Base-by-base conservation (phyloP, 1,140 invertebrate species). In the Nephila pilipes region DNA sequence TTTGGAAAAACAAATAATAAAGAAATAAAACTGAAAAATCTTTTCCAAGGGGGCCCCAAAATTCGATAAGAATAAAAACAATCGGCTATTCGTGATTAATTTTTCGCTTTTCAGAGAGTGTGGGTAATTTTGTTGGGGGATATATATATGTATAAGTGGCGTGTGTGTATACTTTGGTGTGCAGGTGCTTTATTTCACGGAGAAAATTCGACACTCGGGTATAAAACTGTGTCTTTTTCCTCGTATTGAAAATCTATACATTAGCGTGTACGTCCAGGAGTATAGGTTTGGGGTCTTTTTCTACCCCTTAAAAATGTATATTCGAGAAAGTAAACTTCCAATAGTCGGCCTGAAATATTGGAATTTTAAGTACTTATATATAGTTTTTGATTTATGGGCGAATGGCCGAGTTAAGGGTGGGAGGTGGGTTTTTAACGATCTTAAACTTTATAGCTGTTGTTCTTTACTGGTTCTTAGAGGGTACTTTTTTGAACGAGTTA, bases 41-140 rank as follows among this genome's bases (percentile, higher is more conserved):
- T 36, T 90, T 80, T 69, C n/a, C 29, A 16, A n/a, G 32, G 69
- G 32, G 38, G 22, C 20, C 25, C 58, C 20, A 90, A 90, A 90
- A 90, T 90, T 90, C 88, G 88, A 90, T 90, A 75, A 79, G 88
- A 90, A 90, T 90, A 90, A 90, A 90, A 90, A 90, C 88, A 90
- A 90, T 90, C 88, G 88, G 88, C 58, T 90, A 90, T 90, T 80
- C 88, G 88, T 90, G 88, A 90, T 90, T 90, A 90, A 80, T 90
- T 90, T 90, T 90, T 80, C 88, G 69, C 32, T 25, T 80, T 79
- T 36, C 85, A 83, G 29, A 25, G 55, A 85, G 83, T 85, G 60
- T 63, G 85, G 87, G 88, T 80, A 90, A 90, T 90, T 90, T 90
- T 38, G 63, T 60, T 32, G 87, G 63, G 46, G 63, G 54, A 88